Evolutionary conservation across 2,113 vertebrate species (phyloP).

Genomic region (Hypocryptadius cinnamomeus): DNA sequence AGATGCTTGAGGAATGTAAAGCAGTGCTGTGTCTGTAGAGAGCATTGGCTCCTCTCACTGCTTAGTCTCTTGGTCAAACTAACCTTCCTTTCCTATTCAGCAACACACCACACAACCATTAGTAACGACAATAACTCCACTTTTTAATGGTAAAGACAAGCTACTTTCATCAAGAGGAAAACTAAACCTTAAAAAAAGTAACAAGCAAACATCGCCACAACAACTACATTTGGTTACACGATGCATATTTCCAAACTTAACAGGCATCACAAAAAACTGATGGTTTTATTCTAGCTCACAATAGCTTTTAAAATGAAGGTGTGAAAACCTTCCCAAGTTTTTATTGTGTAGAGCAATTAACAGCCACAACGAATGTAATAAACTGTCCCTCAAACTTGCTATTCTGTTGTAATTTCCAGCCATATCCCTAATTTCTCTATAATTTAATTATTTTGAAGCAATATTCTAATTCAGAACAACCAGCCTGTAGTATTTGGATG

Average conservation of each 20-base stretch:
- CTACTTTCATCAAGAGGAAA: background rate
- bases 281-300: background rate
- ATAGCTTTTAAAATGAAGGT: background rate
- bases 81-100: background rate
- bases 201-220: background rate
- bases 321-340: background rate
- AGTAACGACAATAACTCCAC: background rate
- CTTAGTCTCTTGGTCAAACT: background rate
- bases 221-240: background rate
- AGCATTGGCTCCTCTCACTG: background rate
- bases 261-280: background rate
- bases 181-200: background rate
- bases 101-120: background rate
- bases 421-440: background rate
- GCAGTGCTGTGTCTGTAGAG: background rate
- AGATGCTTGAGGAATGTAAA: slow-evolving; percentile 62
- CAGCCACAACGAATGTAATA: background rate
- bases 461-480: background rate
- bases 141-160: background rate
- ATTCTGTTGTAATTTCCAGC: background rate
- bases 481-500: background rate
- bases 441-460: background rate
- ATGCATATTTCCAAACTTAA: background rate
- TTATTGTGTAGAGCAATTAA: background rate
- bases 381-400: background rate